Conservation (phyloP, 2,797 vertebrate genomes). For the Acanthornis magna region DNA sequence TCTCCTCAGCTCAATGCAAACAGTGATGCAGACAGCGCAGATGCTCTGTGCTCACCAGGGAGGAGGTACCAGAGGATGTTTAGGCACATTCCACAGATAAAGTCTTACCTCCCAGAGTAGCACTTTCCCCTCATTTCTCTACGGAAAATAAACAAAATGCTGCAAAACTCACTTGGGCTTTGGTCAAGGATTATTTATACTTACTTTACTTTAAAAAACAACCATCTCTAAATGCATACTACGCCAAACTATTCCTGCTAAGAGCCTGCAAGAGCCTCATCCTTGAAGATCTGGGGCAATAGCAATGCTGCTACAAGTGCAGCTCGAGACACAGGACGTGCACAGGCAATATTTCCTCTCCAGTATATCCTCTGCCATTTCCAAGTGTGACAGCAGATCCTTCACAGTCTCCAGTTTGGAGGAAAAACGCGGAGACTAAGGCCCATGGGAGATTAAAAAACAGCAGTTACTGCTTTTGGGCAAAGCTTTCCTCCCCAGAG, state of each 20-base stretch:
- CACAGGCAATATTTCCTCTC: neutral
- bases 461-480: neutral
- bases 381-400: accelerated
- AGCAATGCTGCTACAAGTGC: neutral
- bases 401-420: neutral
- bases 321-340: neutral
- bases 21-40: neutral
- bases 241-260: neutral
- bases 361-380: accelerated
- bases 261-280: neutral
- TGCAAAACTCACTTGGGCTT: neutral
- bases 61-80: neutral
- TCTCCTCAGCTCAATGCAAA: neutral
- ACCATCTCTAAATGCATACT: neutral
- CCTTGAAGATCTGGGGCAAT: neutral
- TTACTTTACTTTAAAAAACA: neutral
- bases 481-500: neutral
- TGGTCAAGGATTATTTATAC: neutral
- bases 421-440: neutral
- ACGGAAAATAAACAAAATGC: neutral
- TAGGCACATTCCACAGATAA: neutral
- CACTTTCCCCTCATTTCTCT: neutral
- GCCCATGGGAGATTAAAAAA: neutral
- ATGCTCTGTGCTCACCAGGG: accelerated
- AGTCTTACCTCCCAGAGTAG: neutral